phyloP scores from a whole-genome alignment of 2,888 invertebrate genomes.

The Bedellia somnulentella region DNA sequence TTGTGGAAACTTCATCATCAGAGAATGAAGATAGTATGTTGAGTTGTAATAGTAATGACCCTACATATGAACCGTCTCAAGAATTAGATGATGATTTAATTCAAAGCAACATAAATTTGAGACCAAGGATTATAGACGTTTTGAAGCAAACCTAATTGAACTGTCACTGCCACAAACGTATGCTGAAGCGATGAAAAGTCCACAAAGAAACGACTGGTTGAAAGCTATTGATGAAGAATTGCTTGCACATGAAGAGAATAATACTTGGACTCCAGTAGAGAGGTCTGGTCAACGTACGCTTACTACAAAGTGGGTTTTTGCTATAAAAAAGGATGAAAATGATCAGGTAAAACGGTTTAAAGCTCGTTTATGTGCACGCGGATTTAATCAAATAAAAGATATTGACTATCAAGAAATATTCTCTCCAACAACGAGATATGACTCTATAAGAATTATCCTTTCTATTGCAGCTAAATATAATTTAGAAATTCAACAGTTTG shows the following conservation, averaged over 20 bases:
- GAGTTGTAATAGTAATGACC: no score
- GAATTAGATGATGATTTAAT: slow-evolving; percentile 7
- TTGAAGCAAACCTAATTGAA: slow-evolving; percentile 14
- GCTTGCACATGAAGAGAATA: no score
- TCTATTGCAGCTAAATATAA: no score
- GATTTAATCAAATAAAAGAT: no score
- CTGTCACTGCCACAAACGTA: slow-evolving; percentile 11
- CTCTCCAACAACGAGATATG: slow-evolving; percentile 11
- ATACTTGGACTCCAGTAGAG: no score
- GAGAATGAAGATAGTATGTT: slow-evolving; percentile 10
- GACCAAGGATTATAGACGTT: slow-evolving; percentile 11
- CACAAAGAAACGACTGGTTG: no score
- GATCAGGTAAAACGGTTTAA: slow-evolving; percentile 5
- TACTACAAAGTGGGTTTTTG: slow-evolving; percentile 14
- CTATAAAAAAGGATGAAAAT: slow-evolving; percentile 11
- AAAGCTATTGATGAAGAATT: no score
- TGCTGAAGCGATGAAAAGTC: no score
- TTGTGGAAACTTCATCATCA: slow-evolving; percentile 1
- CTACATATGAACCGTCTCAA: slow-evolving; percentile 14
- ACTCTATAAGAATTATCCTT: no score
- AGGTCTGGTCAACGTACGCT: slow-evolving; percentile 9
- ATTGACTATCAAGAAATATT: slow-evolving; percentile 12
- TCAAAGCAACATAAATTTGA: slow-evolving; percentile 9
- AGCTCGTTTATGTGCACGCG: slow-evolving; percentile 12
- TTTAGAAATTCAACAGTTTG: no score